phyloP scores from a whole-genome alignment of 2,113 vertebrate species.

The Neopipo cinnamomea region DNA sequence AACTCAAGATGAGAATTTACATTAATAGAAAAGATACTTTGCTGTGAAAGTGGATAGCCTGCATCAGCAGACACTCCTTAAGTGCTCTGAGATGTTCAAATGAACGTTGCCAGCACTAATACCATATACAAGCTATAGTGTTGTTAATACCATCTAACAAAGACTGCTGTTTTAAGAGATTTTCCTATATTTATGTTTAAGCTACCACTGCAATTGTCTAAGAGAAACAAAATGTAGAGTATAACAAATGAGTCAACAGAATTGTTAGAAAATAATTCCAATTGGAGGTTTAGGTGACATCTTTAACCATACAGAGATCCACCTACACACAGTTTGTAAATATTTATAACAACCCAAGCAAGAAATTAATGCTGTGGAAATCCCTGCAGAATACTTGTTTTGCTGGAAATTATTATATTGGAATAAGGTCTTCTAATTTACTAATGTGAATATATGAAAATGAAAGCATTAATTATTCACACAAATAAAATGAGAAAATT shows the following conservation, averaged over 20 bases:
- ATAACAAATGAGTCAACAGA: conserved; percentile 39
- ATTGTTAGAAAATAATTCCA: conserved; percentile 33
- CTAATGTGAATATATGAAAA: conserved; percentile 47
- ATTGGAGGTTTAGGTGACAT: not conserved
- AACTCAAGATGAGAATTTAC: not conserved
- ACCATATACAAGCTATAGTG: not conserved
- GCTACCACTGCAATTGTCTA: not conserved
- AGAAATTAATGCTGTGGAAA: conserved; percentile 49
- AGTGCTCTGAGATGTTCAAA: not conserved
- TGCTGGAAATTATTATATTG: conserved; percentile 1
- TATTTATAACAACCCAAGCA: conserved; percentile 36
- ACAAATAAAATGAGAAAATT: conserved; percentile 7
- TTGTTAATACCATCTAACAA: conserved; percentile 31
- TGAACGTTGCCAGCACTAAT: not conserved
- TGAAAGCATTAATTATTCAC: conserved; percentile 62
- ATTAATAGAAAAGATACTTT: not conserved
- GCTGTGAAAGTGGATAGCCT: not conserved
- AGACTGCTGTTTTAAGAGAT: not conserved
- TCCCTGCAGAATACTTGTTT: conserved; percentile 50
- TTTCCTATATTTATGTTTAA: conserved; percentile 27
- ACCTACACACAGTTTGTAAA: conserved; percentile 37
- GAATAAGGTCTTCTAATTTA: conserved; percentile 28
- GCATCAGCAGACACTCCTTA: not conserved
- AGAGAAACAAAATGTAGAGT: conserved; percentile 37
- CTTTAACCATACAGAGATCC: not conserved